phyloP scores from a whole-genome alignment of 2,888 invertebrate species.

The Nowickia ferox region DNA sequence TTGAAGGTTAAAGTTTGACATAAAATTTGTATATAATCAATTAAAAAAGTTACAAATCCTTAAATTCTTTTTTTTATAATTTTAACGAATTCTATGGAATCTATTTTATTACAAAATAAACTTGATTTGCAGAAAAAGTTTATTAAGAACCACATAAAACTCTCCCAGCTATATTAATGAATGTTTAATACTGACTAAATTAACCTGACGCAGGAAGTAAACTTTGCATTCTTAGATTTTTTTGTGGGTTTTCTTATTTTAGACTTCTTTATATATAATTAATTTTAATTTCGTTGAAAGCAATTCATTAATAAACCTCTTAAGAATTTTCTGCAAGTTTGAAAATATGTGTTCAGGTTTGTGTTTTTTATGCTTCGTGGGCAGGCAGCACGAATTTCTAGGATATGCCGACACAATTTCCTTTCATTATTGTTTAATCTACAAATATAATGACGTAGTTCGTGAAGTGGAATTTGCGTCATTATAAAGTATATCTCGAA shows the following conservation, averaged over 20 bases:
- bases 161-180: neutral
- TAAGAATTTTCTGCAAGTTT: too few relatives aligned
- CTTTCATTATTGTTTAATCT: neutral
- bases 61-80: neutral
- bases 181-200: neutral
- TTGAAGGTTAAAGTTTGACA: neutral
- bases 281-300: too few relatives aligned
- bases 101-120: neutral
- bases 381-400: neutral
- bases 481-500: slow-evolving; percentile 12
- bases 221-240: too few relatives aligned
- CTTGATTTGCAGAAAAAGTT: neutral
- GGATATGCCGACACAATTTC: neutral
- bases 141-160: neutral
- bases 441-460: slow-evolving; percentile 49
- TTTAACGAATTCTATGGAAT: neutral
- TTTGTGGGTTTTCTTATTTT: too few relatives aligned
- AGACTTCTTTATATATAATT: too few relatives aligned
- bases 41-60: neutral
- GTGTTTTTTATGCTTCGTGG: too few relatives aligned
- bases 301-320: too few relatives aligned
- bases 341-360: too few relatives aligned
- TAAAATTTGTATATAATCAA: neutral
- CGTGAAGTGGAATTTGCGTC: slow-evolving; percentile 44
- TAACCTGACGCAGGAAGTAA: neutral